phyloP scores from a whole-genome alignment of 2,888 invertebrate genomes.

The Pachydiplax longipennis region DNA sequence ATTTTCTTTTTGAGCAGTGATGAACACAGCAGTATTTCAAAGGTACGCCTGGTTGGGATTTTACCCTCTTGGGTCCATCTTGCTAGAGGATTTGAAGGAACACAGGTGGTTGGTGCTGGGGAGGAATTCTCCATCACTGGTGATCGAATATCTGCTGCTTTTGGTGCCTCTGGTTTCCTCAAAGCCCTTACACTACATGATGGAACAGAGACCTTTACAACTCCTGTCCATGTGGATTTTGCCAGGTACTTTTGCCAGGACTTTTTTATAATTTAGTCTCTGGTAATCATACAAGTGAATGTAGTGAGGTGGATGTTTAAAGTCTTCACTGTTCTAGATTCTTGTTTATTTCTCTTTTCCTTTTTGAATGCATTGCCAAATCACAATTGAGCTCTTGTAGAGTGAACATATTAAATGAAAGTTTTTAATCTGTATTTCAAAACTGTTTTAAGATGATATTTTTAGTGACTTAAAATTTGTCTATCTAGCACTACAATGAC shows the following conservation, averaged over 20 bases:
- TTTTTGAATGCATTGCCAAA: too few species aligned
- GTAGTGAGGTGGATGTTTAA: too few species aligned
- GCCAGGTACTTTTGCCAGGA: slow-evolving; percentile 65
- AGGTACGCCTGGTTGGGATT: not conserved
- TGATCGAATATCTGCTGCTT: slow-evolving; percentile 66
- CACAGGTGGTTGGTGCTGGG: slow-evolving; percentile 59
- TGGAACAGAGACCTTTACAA: slow-evolving; percentile 59
- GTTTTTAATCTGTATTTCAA: too few species aligned
- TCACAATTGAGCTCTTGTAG: too few species aligned
- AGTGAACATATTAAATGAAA: too few species aligned
- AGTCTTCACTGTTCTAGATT: not conserved
- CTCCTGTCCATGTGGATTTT: slow-evolving; percentile 79
- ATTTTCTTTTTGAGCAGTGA: not conserved
- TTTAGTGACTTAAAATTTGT: too few species aligned
- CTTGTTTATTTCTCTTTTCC: too few species aligned
- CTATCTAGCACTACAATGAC: too few species aligned
- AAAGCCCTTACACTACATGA: slow-evolving; percentile 68
- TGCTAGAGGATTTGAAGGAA: slow-evolving; percentile 59
- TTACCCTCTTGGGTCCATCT: not conserved
- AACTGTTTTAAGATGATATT: too few species aligned
- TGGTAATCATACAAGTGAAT: not conserved
- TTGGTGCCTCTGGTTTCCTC: slow-evolving; percentile 73
- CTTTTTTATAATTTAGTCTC: too few species aligned
- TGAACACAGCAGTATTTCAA: not conserved
- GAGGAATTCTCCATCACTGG: slow-evolving; percentile 67